Conservation (phyloP, 2,113 vertebrate species). For the Kryptolebias marmoratus region DNA sequence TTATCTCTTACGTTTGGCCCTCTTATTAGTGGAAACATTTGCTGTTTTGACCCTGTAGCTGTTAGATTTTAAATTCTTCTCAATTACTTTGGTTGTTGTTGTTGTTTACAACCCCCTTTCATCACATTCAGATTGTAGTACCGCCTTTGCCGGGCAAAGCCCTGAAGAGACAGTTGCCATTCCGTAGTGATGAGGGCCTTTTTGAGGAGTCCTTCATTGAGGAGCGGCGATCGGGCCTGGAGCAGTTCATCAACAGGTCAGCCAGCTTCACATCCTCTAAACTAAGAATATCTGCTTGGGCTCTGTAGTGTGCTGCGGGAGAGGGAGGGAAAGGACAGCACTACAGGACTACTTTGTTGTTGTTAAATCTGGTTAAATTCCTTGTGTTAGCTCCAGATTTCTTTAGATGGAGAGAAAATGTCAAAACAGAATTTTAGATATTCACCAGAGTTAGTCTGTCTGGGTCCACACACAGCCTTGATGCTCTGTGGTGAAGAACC, state of each 20-base stretch:
- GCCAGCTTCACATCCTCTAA: background rate
- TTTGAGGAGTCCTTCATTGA: constrained; percentile 98
- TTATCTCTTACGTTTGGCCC: too few species aligned
- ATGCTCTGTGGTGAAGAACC: background rate
- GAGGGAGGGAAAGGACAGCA: background rate
- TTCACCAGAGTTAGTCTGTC: background rate
- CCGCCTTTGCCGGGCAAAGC: constrained; percentile 97
- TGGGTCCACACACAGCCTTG: background rate
- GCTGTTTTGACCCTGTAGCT: background rate
- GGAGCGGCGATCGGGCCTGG: constrained; percentile 92
- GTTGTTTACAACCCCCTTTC: background rate
- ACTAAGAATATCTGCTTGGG: background rate
- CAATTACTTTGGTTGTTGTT: background rate
- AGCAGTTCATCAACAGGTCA: constrained; percentile 99
- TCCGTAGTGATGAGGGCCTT: constrained; percentile 95
- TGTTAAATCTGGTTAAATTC: background rate
- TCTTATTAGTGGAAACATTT: too few species aligned
- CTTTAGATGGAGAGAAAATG: background rate
- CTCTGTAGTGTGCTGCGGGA: background rate
- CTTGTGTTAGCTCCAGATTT: background rate
- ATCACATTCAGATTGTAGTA: constrained; percentile 90
- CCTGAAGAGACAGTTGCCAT: constrained; percentile 96
- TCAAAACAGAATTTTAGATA: background rate
- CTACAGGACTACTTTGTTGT: background rate
- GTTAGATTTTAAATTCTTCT: too few species aligned